A percentile compares a stretch with the other conserved stretches of the same genome.
Evolutionary conservation across 2,797 vertebrate genomes (phyloP).

Genomic region (Clamator glandarius): DNA sequence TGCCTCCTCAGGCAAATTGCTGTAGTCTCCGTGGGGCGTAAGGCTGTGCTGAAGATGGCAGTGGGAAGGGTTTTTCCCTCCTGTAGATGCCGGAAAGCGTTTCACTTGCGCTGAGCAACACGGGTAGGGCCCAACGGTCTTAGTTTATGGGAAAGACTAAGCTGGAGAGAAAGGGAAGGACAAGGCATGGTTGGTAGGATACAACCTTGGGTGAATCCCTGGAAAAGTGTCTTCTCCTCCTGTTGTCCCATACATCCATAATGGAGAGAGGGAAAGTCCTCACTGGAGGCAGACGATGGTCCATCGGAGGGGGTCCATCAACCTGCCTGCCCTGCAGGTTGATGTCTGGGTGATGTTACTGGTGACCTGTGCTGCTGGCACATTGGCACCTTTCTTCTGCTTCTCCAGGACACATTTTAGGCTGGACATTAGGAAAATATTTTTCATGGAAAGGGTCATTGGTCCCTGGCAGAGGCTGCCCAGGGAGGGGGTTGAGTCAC

Average conservation of each 20-base stretch:
- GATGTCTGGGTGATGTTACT: background rate
- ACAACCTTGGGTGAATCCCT: background rate
- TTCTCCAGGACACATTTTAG: background rate
- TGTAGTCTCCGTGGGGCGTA: accelerated
- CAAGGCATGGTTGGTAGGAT: accelerated
- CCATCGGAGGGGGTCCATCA: accelerated
- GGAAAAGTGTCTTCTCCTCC: background rate
- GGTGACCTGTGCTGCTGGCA: background rate
- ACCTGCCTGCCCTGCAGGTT: background rate
- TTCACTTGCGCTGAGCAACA: background rate
- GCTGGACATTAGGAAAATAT: too few species aligned
- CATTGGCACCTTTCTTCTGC: background rate
- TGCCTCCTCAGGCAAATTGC: background rate
- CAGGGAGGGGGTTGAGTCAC: too few species aligned
- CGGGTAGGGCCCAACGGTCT: background rate
- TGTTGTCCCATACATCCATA: background rate
- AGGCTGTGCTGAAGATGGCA: background rate
- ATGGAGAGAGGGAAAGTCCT: background rate
- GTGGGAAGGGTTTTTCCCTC: background rate
- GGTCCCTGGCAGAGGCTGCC: too few species aligned
- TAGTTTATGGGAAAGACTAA: background rate
- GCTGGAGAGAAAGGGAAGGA: background rate
- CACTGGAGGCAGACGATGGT: background rate
- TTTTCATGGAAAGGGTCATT: too few species aligned
- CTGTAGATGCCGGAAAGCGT: background rate